These are phyloP conservation scores for Thamnophis sirtalis DNA, from an alignment of 2,113 vertebrate genomes.

Conservation along the genomic window DNA sequence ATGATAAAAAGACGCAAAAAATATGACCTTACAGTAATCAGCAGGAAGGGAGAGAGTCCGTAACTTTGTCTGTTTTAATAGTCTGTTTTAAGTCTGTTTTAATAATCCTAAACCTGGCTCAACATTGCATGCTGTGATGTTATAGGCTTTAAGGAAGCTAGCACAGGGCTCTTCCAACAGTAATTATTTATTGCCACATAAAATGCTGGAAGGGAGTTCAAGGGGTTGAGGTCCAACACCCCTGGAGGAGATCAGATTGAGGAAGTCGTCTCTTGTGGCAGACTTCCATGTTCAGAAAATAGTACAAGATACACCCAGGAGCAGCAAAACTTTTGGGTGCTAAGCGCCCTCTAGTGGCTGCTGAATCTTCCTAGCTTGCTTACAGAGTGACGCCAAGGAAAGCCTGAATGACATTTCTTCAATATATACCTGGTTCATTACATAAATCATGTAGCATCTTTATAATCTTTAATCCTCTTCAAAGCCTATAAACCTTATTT, in stretches of 20 bases:
- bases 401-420: background rate
- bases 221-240: background rate
- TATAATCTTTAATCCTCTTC: background rate
- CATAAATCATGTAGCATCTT: background rate
- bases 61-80: background rate
- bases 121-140: too few species aligned
- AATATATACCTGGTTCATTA: background rate
- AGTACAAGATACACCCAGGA: background rate
- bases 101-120: background rate
- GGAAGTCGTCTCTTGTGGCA: background rate
- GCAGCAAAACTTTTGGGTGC: background rate
- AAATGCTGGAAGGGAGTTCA: background rate
- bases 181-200: background rate
- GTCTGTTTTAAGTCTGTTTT: background rate
- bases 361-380: background rate
- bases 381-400: background rate
- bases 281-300: background rate
- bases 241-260: background rate
- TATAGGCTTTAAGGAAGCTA: background rate
- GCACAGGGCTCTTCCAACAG: background rate
- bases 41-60: background rate
- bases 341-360: conserved; percentile 23
- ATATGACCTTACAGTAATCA: background rate
- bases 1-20: background rate
- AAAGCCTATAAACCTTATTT: background rate